Percentiles rank a stretch among this genome's conserved stretches.
These are phyloP conservation scores for Semicossyphus pulcher DNA, from an alignment of 2,113 vertebrate species.

Conservation along the genomic window DNA sequence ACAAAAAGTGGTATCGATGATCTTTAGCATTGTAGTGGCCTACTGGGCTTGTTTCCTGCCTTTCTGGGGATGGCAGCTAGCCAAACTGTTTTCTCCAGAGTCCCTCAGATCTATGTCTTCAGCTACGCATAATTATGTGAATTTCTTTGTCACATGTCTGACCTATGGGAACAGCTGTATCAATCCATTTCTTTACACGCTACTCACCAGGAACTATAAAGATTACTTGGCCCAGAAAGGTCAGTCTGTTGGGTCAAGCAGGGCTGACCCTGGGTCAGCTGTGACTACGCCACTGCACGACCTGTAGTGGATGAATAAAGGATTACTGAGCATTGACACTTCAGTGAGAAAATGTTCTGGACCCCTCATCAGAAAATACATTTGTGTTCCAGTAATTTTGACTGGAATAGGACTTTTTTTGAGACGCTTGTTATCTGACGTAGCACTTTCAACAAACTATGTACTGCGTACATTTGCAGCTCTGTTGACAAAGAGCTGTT, in stretches of 20 bases:
- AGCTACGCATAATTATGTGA: conserved; percentile 85
- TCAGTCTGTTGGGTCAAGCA: conserved; percentile 70
- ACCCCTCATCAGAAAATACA: not conserved
- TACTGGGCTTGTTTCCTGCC: conserved; percentile 91
- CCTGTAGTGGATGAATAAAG: conserved; percentile 21
- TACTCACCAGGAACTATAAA: conserved; percentile 84
- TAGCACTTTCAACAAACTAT: not conserved
- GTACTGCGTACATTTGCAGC: not conserved
- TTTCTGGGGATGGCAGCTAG: conserved; percentile 92
- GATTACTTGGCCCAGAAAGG: conserved; percentile 74
- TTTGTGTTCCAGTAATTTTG: not conserved
- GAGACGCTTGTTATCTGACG: not conserved
- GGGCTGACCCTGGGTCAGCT: conserved; percentile 69
- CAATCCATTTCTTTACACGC: conserved; percentile 89
- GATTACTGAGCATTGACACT: not conserved
- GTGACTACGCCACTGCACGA: conserved; percentile 55
- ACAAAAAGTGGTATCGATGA: conserved; percentile 81
- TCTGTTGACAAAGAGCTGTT: too few species aligned
- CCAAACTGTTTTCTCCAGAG: conserved; percentile 77
- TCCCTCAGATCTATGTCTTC: conserved; percentile 76
- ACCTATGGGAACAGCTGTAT: conserved; percentile 90
- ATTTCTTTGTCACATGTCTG: conserved; percentile 89
- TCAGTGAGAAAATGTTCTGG: not conserved
- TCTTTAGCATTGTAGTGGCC: conserved; percentile 84
- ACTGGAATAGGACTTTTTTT: not conserved